These are phyloP conservation scores for Phasianus colchicus DNA, from an alignment of 2,113 vertebrate species.

Conservation along the genomic window DNA sequence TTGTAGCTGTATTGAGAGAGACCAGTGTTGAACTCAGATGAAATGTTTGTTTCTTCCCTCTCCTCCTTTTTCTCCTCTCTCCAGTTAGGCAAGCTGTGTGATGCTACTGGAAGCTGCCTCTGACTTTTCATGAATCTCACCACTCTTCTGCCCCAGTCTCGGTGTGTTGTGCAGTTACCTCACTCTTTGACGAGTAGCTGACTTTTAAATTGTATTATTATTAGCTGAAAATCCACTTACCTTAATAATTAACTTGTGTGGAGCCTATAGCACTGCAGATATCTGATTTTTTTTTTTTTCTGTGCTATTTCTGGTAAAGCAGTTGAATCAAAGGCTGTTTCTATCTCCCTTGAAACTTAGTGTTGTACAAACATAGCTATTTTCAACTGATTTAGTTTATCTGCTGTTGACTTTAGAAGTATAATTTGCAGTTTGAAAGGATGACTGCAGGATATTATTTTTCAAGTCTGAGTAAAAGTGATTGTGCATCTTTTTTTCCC, in stretches of 20 bases:
- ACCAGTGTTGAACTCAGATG: neutral
- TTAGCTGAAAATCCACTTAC: neutral
- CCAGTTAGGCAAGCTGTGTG: neutral
- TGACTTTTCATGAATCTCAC: neutral
- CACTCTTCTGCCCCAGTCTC: neutral
- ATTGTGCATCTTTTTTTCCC: conserved; percentile 56
- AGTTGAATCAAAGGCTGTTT: conserved; percentile 15
- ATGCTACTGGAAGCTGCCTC: neutral
- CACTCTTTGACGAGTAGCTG: neutral
- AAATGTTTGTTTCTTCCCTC: neutral
- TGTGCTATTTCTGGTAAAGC: neutral
- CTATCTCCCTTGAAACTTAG: neutral
- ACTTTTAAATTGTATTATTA: neutral
- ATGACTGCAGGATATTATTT: conserved; percentile 44
- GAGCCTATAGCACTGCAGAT: neutral
- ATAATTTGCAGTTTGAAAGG: conserved; percentile 2
- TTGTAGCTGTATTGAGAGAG: neutral
- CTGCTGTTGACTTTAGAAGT: conserved; percentile 46
- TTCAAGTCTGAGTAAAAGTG: conserved; percentile 39
- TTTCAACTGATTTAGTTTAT: conserved; percentile 29
- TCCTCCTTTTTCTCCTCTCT: neutral
- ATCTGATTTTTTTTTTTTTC: neutral
- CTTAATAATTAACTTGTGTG: neutral
- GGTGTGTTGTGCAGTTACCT: neutral
- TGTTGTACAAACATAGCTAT: conserved; percentile 32